Conservation (phyloP, 2,113 vertebrate species). For the Syrrhaptes paradoxus region DNA sequence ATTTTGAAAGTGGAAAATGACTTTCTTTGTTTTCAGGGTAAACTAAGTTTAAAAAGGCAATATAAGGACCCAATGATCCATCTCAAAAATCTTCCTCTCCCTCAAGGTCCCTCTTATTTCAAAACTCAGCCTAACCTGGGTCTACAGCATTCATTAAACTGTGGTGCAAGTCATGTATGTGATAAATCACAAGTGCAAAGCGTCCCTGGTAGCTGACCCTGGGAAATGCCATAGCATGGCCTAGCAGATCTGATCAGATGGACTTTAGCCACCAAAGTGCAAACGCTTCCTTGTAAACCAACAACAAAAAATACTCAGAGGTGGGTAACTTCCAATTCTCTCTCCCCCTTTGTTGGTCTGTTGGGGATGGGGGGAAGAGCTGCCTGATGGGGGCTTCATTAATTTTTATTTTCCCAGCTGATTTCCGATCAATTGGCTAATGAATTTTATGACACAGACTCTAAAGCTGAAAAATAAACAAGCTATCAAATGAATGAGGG, state of each 20-base stretch:
- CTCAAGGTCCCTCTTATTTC: not conserved
- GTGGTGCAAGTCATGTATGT: fast-evolving
- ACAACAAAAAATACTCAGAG: not conserved
- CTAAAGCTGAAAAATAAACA: not conserved
- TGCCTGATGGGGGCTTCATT: not conserved
- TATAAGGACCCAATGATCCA: not conserved
- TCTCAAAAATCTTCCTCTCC: not conserved
- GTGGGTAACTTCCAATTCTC: not conserved
- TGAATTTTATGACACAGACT: constrained; percentile 1
- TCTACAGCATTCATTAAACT: not conserved
- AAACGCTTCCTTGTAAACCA: constrained; percentile 4
- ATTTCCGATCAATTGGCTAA: not conserved
- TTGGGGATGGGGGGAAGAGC: not conserved
- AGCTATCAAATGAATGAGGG: not conserved
- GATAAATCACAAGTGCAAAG: not conserved
- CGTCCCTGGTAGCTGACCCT: not conserved
- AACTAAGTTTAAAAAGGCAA: not conserved
- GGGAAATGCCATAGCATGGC: not conserved
- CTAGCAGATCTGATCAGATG: not conserved
- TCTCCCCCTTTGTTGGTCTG: not conserved
- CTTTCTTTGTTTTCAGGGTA: not conserved
- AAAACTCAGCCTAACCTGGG: not conserved
- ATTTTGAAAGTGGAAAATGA: not conserved
- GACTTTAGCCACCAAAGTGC: not conserved
- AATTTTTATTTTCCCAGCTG: constrained; percentile 23